phyloP scores from a whole-genome alignment of 2,113 vertebrate genomes.

The Oncorhynchus gorbuscha region DNA sequence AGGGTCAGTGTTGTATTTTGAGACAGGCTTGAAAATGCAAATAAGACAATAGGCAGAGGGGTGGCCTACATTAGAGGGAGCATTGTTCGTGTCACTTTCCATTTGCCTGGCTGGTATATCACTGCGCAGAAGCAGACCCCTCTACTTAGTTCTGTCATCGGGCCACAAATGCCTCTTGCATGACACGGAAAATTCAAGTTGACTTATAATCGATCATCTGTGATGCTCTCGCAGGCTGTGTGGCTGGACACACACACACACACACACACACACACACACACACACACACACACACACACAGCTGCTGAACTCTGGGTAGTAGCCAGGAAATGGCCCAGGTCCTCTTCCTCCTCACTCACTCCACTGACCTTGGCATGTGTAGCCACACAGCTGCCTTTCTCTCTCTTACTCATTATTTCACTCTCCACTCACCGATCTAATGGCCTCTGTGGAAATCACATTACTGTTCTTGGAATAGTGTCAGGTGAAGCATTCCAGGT shows the following conservation, averaged over 20 bases:
- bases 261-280: conserved; percentile 22
- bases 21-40: no score
- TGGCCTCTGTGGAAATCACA: not conserved
- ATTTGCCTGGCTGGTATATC: conserved; percentile 31
- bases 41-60: no score
- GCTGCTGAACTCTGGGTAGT: conserved; percentile 23
- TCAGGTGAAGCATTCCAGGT: not conserved
- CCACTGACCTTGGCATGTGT: conserved; percentile 18
- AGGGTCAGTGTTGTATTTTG: no score
- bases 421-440: not conserved
- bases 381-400: conserved; percentile 6
- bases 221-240: conserved; percentile 16
- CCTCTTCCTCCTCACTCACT: not conserved
- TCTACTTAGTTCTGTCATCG: not conserved
- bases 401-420: not conserved
- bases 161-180: not conserved
- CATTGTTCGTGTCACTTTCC: conserved; percentile 34
- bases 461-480: not conserved
- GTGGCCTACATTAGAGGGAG: no score
- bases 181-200: conserved; percentile 32
- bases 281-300: conserved; percentile 15
- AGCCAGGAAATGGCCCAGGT: not conserved
- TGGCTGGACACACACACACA: conserved; percentile 16
- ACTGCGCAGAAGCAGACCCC: conserved; percentile 1
- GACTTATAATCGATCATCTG: conserved; percentile 32